These are phyloP conservation scores for Anticlea derivata DNA, from an alignment of 2,888 invertebrate species.

Conservation along the genomic window DNA sequence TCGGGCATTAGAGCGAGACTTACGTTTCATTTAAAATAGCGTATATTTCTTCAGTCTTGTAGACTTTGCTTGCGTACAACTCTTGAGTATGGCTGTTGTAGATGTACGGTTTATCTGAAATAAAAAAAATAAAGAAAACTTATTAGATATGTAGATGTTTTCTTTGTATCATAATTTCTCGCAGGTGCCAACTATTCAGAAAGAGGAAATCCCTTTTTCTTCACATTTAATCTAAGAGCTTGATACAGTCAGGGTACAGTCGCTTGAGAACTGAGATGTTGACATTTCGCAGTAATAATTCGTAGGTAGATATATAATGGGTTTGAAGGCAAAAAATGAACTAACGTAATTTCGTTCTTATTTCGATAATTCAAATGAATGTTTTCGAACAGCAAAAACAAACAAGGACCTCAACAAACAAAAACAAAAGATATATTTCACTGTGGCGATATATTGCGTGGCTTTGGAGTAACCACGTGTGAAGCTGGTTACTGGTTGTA, in stretches of 20 bases:
- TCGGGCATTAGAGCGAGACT: background rate
- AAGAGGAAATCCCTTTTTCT: too few relatives aligned
- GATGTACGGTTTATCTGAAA: conserved; percentile 71
- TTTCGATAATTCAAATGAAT: conserved; percentile 8
- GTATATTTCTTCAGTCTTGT: conserved; percentile 66
- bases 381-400: background rate
- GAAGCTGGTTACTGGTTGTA: background rate
- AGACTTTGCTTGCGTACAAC: conserved; percentile 48
- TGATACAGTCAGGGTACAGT: too few relatives aligned
- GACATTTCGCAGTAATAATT: too few relatives aligned
- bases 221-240: too few relatives aligned
- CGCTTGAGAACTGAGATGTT: too few relatives aligned
- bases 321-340: too few relatives aligned
- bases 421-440: conserved; percentile 7
- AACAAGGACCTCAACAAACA: conserved; percentile 15
- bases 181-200: too few relatives aligned
- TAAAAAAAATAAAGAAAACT: conserved; percentile 2
- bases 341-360: too few relatives aligned
- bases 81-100: conserved; percentile 54
- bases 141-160: too few relatives aligned
- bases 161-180: too few relatives aligned
- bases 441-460: conserved; percentile 4
- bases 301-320: too few relatives aligned
- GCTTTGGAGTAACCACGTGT: background rate
- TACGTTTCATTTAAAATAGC: conserved; percentile 72